A percentile compares a stretch with the other conserved stretches of the same genome.
Conservation (phyloP, 2,797 vertebrate species). For the Eidolon dupreanum region DNA sequence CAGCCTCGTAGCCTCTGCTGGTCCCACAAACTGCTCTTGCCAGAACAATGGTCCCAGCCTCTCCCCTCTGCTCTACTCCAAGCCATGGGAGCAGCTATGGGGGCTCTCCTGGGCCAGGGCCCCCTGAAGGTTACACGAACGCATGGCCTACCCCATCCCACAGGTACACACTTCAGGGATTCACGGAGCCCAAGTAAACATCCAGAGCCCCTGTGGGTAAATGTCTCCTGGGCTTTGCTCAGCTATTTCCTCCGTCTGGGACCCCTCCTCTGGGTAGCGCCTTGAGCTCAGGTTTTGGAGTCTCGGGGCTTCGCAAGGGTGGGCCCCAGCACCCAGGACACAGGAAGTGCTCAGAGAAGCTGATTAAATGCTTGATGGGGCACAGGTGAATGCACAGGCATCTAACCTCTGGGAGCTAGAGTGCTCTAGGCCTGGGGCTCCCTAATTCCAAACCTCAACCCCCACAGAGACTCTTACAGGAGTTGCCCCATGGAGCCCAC, state of each 20-base stretch:
- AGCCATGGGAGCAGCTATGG: accelerated
- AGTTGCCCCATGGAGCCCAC: not conserved
- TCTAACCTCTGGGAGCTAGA: not conserved
- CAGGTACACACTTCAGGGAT: not conserved
- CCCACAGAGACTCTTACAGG: not conserved
- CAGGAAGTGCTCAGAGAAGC: not conserved
- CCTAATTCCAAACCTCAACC: not conserved
- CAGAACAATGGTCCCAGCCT: not conserved
- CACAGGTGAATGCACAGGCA: not conserved
- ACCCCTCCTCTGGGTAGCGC: not conserved
- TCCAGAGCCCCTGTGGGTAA: not conserved
- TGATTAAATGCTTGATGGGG: not conserved
- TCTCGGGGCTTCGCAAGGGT: not conserved
- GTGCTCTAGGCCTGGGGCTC: not conserved
- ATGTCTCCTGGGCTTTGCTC: not conserved
- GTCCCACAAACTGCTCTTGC: not conserved
- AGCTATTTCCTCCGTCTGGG: not conserved
- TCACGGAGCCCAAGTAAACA: not conserved
- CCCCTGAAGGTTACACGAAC: too few relatives aligned
- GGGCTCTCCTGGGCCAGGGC: not conserved
- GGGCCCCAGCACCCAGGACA: not conserved
- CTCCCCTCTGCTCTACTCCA: not conserved
- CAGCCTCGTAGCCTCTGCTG: not conserved
- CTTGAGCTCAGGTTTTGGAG: not conserved
- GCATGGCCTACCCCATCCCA: not conserved